Percentiles rank a stretch among this genome's conserved stretches.
Conservation (phyloP, 2,888 invertebrate genomes). For the Geophilus truncorum region DNA sequence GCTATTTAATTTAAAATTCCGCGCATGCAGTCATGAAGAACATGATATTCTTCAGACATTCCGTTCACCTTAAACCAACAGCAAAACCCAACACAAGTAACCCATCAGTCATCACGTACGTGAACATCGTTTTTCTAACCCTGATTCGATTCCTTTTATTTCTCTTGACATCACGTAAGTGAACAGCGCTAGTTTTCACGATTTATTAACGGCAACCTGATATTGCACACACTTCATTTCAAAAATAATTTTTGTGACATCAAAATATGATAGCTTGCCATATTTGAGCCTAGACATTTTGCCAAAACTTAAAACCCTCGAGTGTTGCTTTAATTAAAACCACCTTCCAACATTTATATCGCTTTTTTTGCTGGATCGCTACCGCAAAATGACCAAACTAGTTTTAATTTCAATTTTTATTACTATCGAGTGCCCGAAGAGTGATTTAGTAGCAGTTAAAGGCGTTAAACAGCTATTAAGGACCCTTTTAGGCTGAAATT, state of each 20-base stretch:
- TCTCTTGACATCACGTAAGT: not conserved
- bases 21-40: not conserved
- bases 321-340: constrained; percentile 1
- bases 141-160: constrained; percentile 1
- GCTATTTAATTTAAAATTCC: constrained; percentile 3
- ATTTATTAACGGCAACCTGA: not conserved
- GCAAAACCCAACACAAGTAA: constrained; percentile 11
- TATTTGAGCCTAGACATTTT: not conserved
- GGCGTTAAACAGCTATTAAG: no score
- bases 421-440: no score
- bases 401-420: no score
- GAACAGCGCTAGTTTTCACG: not conserved
- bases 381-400: no score
- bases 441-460: no score
- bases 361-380: no score
- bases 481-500: no score
- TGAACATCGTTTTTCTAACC: constrained; percentile 12
- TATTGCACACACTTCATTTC: not conserved
- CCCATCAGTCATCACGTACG: constrained; percentile 16
- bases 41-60: not conserved
- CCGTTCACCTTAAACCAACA: not conserved
- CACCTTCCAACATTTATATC: not conserved
- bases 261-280: not conserved
- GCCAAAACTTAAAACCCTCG: not conserved
- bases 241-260: constrained; percentile 6